phyloP scores from a whole-genome alignment of 1,140 invertebrate genomes.

The Platyura marginata region DNA sequence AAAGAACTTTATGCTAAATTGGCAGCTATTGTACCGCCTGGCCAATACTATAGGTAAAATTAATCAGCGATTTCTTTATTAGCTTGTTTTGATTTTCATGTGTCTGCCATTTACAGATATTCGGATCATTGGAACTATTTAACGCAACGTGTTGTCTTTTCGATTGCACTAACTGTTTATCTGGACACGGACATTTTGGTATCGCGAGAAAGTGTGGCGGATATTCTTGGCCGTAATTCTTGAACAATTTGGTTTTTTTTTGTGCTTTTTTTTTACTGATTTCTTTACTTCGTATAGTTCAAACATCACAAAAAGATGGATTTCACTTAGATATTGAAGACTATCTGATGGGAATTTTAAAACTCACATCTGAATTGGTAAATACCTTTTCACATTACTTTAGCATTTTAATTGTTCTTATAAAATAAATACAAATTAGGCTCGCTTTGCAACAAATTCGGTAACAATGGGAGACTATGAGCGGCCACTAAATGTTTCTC shows the following conservation, averaged over 20 bases:
- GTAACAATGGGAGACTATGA: conserved; percentile 72
- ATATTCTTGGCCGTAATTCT: conserved; percentile 53
- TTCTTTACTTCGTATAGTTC: conserved; percentile 27
- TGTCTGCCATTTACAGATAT: conserved; percentile 37
- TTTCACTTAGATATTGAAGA: conserved; percentile 85
- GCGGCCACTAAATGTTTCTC: conserved; percentile 61
- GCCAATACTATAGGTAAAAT: conserved; percentile 57
- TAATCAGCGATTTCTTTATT: conserved; percentile 2
- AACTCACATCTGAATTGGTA: conserved; percentile 62
- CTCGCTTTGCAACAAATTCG: conserved; percentile 69
- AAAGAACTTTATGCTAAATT: conserved; percentile 35
- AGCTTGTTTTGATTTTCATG: neutral
- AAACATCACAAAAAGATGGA: conserved; percentile 35
- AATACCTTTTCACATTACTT: conserved; percentile 36
- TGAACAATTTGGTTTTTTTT: too few species aligned
- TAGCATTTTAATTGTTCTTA: neutral
- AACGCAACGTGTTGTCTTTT: conserved; percentile 59
- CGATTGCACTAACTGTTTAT: conserved; percentile 60
- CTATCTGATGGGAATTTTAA: conserved; percentile 66
- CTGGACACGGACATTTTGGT: conserved; percentile 58
- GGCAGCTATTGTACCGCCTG: conserved; percentile 33
- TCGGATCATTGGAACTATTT: conserved; percentile 74
- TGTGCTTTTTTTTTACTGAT: neutral
- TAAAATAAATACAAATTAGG: conserved; percentile 24
- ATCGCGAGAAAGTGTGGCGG: conserved; percentile 52